phyloP scores from a whole-genome alignment of 2,113 vertebrate genomes.

The Baryphthengus martii region DNA sequence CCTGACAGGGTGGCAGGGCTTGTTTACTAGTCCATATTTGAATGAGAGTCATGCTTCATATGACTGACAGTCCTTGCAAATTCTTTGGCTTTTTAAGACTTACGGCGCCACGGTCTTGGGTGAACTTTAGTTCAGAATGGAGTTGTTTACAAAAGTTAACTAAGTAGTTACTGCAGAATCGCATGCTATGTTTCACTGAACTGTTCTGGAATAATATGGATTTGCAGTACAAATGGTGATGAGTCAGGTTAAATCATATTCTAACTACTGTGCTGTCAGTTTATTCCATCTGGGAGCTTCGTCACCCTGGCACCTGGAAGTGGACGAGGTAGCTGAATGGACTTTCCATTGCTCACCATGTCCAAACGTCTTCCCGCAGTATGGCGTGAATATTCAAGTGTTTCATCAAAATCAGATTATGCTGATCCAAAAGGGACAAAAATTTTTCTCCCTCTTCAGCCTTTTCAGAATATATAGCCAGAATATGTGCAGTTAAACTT shows the following conservation, averaged over 20 bases:
- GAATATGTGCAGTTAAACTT: neutral
- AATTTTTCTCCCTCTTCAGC: neutral
- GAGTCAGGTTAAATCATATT: neutral
- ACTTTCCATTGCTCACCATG: neutral
- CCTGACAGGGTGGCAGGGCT: neutral
- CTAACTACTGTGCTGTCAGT: neutral
- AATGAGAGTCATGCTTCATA: neutral
- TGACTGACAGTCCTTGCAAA: neutral
- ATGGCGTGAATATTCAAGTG: neutral
- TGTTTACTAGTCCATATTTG: neutral
- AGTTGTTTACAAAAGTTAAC: constrained; percentile 27
- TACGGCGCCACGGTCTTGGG: neutral
- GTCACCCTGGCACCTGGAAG: neutral
- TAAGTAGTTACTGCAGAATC: neutral
- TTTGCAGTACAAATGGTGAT: neutral
- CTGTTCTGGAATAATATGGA: neutral
- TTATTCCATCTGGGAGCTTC: neutral
- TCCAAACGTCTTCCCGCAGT: neutral
- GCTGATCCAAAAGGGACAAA: neutral
- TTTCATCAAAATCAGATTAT: neutral
- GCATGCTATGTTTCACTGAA: neutral
- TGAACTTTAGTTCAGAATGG: constrained; percentile 5
- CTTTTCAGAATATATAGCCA: neutral
- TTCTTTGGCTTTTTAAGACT: constrained; percentile 3
- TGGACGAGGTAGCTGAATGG: neutral